Conservation (phyloP, 2,888 invertebrate genomes). For the Tenthredo scrophulariae region DNA sequence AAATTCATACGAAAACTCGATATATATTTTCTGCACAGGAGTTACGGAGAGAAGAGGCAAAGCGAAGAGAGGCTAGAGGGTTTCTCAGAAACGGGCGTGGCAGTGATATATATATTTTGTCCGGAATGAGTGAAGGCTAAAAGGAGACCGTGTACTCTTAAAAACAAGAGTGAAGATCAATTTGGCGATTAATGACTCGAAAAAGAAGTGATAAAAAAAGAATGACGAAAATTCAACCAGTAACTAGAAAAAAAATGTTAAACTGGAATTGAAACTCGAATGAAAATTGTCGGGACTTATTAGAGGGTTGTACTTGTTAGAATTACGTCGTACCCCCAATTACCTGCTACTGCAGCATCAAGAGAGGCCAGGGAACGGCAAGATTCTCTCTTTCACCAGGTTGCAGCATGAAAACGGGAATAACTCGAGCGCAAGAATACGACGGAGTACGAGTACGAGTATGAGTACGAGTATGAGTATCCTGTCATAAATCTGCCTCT, state of each 20-base stretch:
- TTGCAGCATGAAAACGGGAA: not conserved
- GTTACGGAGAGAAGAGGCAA: not conserved
- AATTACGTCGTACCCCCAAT: not conserved
- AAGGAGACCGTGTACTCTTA: not conserved
- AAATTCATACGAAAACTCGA: slow-evolving; percentile 50
- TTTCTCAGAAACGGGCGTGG: slow-evolving; percentile 28
- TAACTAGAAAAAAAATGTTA: not conserved
- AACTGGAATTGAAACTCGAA: not conserved
- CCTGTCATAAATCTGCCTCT: slow-evolving; percentile 49
- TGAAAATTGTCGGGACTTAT: not conserved
- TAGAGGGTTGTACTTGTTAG: not conserved
- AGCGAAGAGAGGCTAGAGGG: not conserved
- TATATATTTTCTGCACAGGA: not conserved
- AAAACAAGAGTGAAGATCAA: not conserved
- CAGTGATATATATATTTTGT: not conserved
- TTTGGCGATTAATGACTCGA: not conserved
- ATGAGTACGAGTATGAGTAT: slow-evolving; percentile 40
- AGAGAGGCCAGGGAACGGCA: not conserved
- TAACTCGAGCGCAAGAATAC: slow-evolving; percentile 48
- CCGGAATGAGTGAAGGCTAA: not conserved
- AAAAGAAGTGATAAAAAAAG: not conserved
- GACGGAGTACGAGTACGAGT: not conserved
- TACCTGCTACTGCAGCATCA: not conserved
- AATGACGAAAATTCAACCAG: not conserved
- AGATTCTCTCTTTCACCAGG: not conserved